phyloP scores from a whole-genome alignment of 1,140 invertebrate genomes.

The Dendroctonus ponderosae region DNA sequence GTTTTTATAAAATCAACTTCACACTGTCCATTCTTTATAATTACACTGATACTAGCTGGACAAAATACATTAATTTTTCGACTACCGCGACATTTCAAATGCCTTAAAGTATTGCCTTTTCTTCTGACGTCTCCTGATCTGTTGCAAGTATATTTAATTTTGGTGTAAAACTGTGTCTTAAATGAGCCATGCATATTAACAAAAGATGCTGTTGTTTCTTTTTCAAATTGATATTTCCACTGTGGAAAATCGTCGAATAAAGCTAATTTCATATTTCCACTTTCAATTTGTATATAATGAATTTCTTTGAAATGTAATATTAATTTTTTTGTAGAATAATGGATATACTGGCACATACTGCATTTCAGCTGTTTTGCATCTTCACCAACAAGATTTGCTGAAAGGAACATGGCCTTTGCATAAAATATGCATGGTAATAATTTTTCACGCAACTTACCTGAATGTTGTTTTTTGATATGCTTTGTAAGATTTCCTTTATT shows the following conservation, averaged over 20 bases:
- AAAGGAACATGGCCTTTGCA: too few relatives aligned
- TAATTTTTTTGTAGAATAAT: not conserved
- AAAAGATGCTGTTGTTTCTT: conserved; percentile 12
- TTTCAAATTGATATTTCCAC: conserved; percentile 12
- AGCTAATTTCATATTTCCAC: not conserved
- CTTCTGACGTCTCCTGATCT: conserved; percentile 17
- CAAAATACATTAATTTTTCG: conserved; percentile 32
- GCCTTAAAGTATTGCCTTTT: conserved; percentile 22
- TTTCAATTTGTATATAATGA: conserved; percentile 1
- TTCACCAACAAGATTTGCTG: not conserved
- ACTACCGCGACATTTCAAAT: conserved; percentile 24
- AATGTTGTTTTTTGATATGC: too few relatives aligned
- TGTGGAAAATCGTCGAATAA: conserved; percentile 6
- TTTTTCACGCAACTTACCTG: too few relatives aligned
- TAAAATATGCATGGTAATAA: too few relatives aligned
- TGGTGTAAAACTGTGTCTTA: not conserved
- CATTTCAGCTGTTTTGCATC: not conserved
- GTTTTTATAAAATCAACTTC: conserved; percentile 18
- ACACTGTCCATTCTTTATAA: conserved; percentile 4
- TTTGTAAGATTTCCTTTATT: too few relatives aligned
- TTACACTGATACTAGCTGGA: conserved; percentile 20
- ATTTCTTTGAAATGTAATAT: conserved; percentile 2
- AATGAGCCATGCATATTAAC: conserved; percentile 17
- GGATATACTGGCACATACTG: conserved; percentile 2
- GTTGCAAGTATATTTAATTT: conserved; percentile 21